Conservation (phyloP, 2,888 invertebrate species). For the Rhagophthalmus giganteus region DNA sequence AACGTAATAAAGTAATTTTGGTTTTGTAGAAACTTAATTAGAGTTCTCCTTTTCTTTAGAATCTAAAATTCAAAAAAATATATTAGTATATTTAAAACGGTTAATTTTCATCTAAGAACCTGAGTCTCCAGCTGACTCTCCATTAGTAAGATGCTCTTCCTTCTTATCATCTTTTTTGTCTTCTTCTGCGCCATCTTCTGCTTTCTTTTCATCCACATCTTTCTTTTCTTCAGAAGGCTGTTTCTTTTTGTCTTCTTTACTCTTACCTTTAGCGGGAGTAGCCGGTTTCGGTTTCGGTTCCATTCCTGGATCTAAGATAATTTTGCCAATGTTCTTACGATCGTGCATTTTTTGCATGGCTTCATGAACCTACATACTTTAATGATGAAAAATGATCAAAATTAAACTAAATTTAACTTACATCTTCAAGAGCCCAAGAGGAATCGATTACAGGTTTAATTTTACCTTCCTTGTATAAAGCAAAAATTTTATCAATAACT, state of each 20-base stretch:
- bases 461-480: conserved; percentile 75
- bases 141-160: conserved; percentile 57
- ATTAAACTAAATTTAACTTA: conserved; percentile 60
- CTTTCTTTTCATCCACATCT: conserved; percentile 59
- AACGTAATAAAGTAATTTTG: too few relatives aligned
- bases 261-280: conserved; percentile 75
- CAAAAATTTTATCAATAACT: conserved; percentile 72
- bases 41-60: conserved; percentile 68
- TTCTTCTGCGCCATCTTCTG: conserved; percentile 53
- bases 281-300: conserved; percentile 80
- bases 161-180: conserved; percentile 52
- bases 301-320: conserved; percentile 78
- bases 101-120: conserved; percentile 36
- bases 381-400: conserved; percentile 7
- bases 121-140: conserved; percentile 59
- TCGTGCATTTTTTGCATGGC: conserved; percentile 94
- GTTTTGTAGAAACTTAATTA: conserved; percentile 62
- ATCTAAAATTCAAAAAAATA: conserved; percentile 58
- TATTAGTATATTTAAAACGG: not conserved
- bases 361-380: conserved; percentile 79
- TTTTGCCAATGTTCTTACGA: conserved; percentile 87
- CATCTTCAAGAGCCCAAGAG: conserved; percentile 85
- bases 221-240: conserved; percentile 70
- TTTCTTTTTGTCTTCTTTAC: conserved; percentile 72
- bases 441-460: conserved; percentile 84